These are phyloP conservation scores for Drosophila varians DNA, from an alignment of 1,140 invertebrate species.

Conservation along the genomic window DNA sequence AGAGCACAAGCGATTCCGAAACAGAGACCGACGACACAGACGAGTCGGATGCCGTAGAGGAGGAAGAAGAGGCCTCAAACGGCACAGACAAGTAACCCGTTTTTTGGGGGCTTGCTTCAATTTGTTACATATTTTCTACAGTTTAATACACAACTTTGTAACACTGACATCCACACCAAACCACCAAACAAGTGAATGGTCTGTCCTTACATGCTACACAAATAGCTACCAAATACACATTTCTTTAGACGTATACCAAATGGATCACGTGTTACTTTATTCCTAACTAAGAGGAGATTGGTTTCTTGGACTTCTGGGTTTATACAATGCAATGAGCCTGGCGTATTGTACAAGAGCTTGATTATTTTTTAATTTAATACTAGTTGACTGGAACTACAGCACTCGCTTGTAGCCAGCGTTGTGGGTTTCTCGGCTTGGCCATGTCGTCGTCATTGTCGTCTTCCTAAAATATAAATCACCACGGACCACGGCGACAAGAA, in stretches of 20 bases:
- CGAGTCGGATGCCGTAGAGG: constrained; percentile 78
- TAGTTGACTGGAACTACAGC: constrained; percentile 38
- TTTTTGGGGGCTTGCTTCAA: constrained; percentile 26
- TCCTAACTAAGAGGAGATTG: constrained; percentile 44
- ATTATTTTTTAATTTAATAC: constrained; percentile 30
- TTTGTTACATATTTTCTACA: constrained; percentile 11
- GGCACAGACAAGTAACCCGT: constrained; percentile 36
- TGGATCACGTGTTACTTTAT: constrained; percentile 41
- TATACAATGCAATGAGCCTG: constrained; percentile 54
- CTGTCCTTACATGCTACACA: constrained; percentile 3
- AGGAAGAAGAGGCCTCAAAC: constrained; percentile 54
- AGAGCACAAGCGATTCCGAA: constrained; percentile 64
- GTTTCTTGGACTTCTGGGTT: constrained; percentile 29
- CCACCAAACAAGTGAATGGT: constrained; percentile 47
- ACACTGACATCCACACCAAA: neutral
- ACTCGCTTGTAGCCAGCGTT: constrained; percentile 47
- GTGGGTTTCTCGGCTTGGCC: constrained; percentile 39
- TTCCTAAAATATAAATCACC: constrained; percentile 18
- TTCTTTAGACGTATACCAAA: constrained; percentile 27
- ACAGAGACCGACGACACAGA: constrained; percentile 87
- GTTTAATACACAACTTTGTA: constrained; percentile 4
- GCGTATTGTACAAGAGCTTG: constrained; percentile 32
- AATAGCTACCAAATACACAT: constrained; percentile 4
- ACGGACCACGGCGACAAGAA: constrained; percentile 7
- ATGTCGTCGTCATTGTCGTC: constrained; percentile 25